Base-by-base conservation (phyloP, 2,113 vertebrate species). In the Eleginops maclovinus region DNA sequence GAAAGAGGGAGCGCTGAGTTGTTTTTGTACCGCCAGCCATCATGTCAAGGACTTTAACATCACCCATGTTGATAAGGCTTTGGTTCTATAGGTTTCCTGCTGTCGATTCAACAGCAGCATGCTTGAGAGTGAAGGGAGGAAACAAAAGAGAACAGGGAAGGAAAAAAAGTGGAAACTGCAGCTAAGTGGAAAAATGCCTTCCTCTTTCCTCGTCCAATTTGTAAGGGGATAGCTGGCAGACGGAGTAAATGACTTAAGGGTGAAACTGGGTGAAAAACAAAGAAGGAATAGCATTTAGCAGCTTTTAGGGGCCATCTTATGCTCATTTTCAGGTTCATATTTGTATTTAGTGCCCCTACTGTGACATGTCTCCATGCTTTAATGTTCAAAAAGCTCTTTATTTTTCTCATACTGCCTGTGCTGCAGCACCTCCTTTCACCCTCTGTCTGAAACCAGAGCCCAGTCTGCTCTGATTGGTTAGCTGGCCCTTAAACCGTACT, bases 1-100 rank as follows among this genome's bases (percentile, higher is more conserved):
- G 72, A 56, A 54, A 75, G 81, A 84, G 65, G 79, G 77, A 86
- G 76, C 24, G 43, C 26, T 77, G 15, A 11, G 78, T 67, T 91
- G 81, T 83, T 82, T 81, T 86, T 59, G 78, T 41, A 58, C 28
- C 19, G 7, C 17, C 47, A 69, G 21, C 8, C 59, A 11, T 71
- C 75, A 75, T 58, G 72, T 54, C 62, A 79, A 87, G 14, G 46
- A 56, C 62, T 59, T 9, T 16, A 74, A 60, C 62, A 51, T 82
- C 72, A 59, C 15, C 51, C 26, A 11, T 47, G 78, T 58, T 62
- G 60, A 31, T 26, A 2, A 40, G 28, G 36, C 40, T 61, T 51
- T 54, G 56, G 13, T n/a, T 4, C 12, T 15, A 1, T 17, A 19
- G 26, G 5, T 40, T 43, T 55, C 31, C 28, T 19, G 31, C 28